These are phyloP conservation scores for Theocolax elegans DNA, from an alignment of 1,140 invertebrate species.

Conservation along the genomic window DNA sequence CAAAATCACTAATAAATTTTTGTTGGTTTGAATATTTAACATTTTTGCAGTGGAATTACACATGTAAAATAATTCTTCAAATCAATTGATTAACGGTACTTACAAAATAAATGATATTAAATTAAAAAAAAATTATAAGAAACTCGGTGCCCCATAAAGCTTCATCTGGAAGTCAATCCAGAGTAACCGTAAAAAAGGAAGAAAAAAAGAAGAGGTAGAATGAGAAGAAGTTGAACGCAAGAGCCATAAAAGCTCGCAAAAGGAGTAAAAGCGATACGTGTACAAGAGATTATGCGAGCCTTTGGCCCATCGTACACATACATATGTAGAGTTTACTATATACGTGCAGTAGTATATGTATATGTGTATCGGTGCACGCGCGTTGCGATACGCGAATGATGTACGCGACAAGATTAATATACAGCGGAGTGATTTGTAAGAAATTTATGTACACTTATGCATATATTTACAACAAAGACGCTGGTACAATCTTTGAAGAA, in stretches of 20 bases:
- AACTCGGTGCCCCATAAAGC: too few species aligned
- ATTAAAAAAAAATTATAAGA: conserved; percentile 3
- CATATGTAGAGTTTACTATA: too few species aligned
- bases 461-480: conserved; percentile 5
- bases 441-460: conserved; percentile 17
- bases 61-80: too few species aligned
- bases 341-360: not conserved
- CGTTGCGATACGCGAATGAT: not conserved
- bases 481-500: too few species aligned
- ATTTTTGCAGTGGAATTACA: too few species aligned
- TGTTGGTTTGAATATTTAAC: too few species aligned
- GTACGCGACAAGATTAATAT: conserved; percentile 16
- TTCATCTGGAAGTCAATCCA: not conserved
- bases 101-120: not conserved
- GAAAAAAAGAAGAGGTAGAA: not conserved
- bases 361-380: too few species aligned
- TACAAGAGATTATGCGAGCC: not conserved
- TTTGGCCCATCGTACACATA: not conserved
- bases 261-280: conserved; percentile 4
- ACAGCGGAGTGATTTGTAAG: not conserved
- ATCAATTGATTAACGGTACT: too few species aligned
- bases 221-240: not conserved
- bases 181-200: not conserved
- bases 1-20: too few species aligned
- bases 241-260: not conserved